These are phyloP conservation scores for Drosophila birchii DNA, from an alignment of 2,888 invertebrate species.

Conservation along the genomic window DNA sequence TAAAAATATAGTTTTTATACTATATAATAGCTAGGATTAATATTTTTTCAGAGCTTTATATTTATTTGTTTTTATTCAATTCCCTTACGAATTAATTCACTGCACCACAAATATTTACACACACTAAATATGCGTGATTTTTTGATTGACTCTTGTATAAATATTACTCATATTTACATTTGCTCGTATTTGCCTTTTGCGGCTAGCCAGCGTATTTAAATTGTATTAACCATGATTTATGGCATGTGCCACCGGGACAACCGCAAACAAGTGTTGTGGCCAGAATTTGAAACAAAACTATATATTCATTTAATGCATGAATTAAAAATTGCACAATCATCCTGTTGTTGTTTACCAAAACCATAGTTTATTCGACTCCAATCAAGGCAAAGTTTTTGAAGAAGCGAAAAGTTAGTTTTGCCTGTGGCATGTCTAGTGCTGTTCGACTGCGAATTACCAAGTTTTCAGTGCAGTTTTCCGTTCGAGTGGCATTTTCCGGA, in stretches of 20 bases:
- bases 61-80: not conserved
- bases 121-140: slow-evolving; percentile 16
- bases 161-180: slow-evolving; percentile 10
- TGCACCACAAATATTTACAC: slow-evolving; percentile 20
- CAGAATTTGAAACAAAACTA: slow-evolving; percentile 9
- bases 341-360: not conserved
- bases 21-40: not conserved
- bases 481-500: slow-evolving; percentile 28
- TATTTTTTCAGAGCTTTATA: not conserved
- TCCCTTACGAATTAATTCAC: not conserved
- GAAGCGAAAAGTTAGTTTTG: slow-evolving; percentile 2
- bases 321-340: slow-evolving; percentile 7
- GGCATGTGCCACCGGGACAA: slow-evolving; percentile 10
- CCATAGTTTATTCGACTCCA: not conserved
- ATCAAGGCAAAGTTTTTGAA: slow-evolving; percentile 14
- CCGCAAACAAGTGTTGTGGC: slow-evolving; percentile 26
- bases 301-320: slow-evolving; percentile 7
- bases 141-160: slow-evolving; percentile 30
- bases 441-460: slow-evolving; percentile 26
- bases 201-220: slow-evolving; percentile 22
- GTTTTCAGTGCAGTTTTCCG: slow-evolving; percentile 13
- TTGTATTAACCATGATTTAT: slow-evolving; percentile 28
- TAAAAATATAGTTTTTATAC: not conserved
- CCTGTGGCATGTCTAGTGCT: slow-evolving; percentile 31
- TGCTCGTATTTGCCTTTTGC: slow-evolving; percentile 29